Percentiles rank a stretch among this genome's conserved stretches.
Conservation (phyloP, 2,113 vertebrate genomes). For the Sigmodon hispidus region DNA sequence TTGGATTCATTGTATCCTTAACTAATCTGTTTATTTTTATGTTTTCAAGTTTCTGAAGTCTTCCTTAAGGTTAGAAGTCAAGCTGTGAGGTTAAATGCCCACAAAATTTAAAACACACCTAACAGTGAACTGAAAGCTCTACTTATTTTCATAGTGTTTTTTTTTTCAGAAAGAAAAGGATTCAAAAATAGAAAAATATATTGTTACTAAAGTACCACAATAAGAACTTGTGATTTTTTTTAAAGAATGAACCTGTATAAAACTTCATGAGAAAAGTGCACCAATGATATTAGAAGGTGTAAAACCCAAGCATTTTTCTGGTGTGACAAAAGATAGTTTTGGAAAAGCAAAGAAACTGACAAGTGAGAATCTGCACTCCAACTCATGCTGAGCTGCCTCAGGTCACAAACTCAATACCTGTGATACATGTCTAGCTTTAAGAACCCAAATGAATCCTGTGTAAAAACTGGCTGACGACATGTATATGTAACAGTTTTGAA, state of each 20-base stretch:
- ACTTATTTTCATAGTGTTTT: neutral
- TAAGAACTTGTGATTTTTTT: slow-evolving; percentile 4
- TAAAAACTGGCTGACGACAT: neutral
- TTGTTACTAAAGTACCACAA: neutral
- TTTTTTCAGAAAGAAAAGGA: slow-evolving; percentile 4
- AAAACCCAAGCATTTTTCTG: neutral
- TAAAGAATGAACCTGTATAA: neutral
- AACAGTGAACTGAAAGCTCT: neutral
- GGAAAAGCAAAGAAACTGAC: neutral
- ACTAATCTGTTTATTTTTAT: neutral
- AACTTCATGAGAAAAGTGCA: neutral
- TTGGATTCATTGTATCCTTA: neutral
- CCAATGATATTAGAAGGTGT: neutral
- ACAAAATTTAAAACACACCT: neutral
- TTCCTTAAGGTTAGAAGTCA: neutral
- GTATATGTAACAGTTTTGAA: neutral
- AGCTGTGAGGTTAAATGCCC: neutral
- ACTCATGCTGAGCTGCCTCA: neutral
- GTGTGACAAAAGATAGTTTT: neutral
- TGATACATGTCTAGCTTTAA: neutral
- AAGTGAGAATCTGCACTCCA: accelerated
- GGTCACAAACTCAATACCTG: neutral
- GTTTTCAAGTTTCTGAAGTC: neutral
- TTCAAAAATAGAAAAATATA: slow-evolving; percentile 6
- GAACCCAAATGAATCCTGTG: neutral